Percentiles rank a stretch among this genome's conserved stretches.
phyloP scores from a whole-genome alignment of 2,797 vertebrate species.

The Fringilla coelebs region DNA sequence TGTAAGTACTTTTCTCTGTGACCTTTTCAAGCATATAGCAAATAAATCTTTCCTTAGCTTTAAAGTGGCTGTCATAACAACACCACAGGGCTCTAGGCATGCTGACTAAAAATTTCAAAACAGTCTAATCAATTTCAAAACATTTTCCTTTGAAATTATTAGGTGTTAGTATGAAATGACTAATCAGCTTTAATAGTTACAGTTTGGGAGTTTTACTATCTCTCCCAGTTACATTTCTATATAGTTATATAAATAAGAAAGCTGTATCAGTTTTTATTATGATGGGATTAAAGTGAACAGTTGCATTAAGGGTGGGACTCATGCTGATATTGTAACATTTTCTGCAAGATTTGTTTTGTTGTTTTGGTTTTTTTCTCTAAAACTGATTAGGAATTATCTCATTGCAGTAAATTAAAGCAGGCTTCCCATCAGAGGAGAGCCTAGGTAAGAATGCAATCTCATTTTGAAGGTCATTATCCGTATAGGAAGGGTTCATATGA shows the following conservation, averaged over 20 bases:
- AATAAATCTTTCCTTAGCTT: conserved; percentile 34
- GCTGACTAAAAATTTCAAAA: conserved; percentile 1
- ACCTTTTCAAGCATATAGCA: conserved; percentile 34
- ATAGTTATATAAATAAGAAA: not conserved
- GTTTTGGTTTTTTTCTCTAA: not conserved
- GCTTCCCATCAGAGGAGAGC: not conserved
- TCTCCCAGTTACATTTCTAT: not conserved
- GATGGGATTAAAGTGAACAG: not conserved
- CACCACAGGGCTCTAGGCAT: not conserved
- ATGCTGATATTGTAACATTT: not conserved
- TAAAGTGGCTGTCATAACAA: conserved; percentile 33
- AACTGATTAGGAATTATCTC: not conserved
- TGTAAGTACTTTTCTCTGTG: conserved; percentile 23
- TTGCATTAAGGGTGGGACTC: not conserved
- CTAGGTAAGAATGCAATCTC: not conserved
- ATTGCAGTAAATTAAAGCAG: not conserved
- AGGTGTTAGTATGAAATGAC: not conserved
- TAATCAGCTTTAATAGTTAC: not conserved
- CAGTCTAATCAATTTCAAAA: not conserved
- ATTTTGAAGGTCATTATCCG: not conserved
- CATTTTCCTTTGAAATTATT: not conserved
- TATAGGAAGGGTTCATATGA: not conserved
- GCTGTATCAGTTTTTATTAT: not conserved
- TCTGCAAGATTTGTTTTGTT: not conserved
- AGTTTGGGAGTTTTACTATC: not conserved